phyloP scores from a whole-genome alignment of 2,113 vertebrate species.

The Chinchilla lanigera region DNA sequence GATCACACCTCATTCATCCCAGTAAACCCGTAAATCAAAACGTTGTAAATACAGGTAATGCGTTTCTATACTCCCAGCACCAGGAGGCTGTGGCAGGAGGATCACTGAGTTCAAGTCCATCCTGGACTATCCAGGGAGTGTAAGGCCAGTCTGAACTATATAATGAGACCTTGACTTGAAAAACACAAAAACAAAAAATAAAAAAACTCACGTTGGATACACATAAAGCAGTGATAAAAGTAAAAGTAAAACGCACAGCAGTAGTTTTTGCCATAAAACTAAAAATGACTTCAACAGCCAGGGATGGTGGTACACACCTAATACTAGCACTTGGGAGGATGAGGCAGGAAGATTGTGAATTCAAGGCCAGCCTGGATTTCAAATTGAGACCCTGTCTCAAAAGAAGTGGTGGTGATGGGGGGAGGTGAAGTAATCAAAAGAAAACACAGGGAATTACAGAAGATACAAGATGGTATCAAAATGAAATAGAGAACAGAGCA shows the following conservation, averaged over 20 bases:
- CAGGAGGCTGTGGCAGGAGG: background rate
- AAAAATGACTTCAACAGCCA: background rate
- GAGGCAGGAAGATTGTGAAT: background rate
- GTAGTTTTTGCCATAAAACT: background rate
- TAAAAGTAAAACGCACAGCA: background rate
- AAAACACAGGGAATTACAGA: background rate
- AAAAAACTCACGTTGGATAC: background rate
- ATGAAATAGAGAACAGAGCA: background rate
- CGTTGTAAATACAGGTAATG: background rate
- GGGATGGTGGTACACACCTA: background rate
- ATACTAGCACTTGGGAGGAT: background rate
- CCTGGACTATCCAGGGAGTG: background rate
- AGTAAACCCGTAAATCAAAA: background rate
- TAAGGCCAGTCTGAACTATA: background rate
- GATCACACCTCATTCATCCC: too few species aligned
- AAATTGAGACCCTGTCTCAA: background rate
- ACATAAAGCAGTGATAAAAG: background rate
- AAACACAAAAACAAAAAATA: background rate
- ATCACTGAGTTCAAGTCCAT: background rate
- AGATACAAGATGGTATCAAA: background rate
- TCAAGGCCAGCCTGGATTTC: background rate
- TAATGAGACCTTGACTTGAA: background rate
- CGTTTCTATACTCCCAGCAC: background rate
- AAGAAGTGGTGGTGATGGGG: background rate
- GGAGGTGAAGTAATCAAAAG: background rate